These are phyloP conservation scores for Lochmaea crataegi DNA, from an alignment of 2,888 invertebrate species.

Conservation along the genomic window DNA sequence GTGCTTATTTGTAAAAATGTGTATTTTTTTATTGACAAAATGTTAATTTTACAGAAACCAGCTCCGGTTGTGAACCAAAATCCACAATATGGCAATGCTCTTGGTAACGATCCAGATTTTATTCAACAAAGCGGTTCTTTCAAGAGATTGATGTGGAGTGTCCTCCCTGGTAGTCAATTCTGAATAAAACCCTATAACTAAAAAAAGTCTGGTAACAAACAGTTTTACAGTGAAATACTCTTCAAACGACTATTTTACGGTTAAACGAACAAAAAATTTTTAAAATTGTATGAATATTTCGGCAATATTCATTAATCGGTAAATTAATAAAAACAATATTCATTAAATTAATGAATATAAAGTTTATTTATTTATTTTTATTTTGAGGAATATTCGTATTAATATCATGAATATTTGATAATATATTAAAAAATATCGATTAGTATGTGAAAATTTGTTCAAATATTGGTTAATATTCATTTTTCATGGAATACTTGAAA, in stretches of 20 bases:
- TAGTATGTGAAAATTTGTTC: neutral
- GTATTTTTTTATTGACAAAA: slow-evolving; percentile 1
- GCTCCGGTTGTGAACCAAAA: slow-evolving; percentile 56
- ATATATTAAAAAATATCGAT: too few species aligned
- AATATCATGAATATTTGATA: neutral
- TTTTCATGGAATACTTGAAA: neutral
- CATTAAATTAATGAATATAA: slow-evolving; percentile 3
- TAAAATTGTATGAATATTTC: slow-evolving; percentile 14
- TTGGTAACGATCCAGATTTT: slow-evolving; percentile 78
- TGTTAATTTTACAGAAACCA: slow-evolving; percentile 57
- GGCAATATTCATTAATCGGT: neutral
- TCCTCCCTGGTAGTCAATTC: slow-evolving; percentile 79
- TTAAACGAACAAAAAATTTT: slow-evolving; percentile 16
- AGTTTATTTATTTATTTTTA: neutral
- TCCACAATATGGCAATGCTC: slow-evolving; percentile 68
- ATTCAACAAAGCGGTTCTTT: slow-evolving; percentile 94
- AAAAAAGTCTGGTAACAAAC: slow-evolving; percentile 44
- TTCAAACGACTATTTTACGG: slow-evolving; percentile 36
- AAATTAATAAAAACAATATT: neutral
- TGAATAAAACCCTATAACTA: slow-evolving; percentile 52
- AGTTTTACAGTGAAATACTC: slow-evolving; percentile 35
- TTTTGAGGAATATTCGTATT: too few species aligned
- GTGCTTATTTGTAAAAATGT: neutral
- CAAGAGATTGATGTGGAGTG: slow-evolving; percentile 92
- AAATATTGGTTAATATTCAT: neutral